Base-by-base conservation (phyloP, 2,888 invertebrate species). In the Selenia dentaria region DNA sequence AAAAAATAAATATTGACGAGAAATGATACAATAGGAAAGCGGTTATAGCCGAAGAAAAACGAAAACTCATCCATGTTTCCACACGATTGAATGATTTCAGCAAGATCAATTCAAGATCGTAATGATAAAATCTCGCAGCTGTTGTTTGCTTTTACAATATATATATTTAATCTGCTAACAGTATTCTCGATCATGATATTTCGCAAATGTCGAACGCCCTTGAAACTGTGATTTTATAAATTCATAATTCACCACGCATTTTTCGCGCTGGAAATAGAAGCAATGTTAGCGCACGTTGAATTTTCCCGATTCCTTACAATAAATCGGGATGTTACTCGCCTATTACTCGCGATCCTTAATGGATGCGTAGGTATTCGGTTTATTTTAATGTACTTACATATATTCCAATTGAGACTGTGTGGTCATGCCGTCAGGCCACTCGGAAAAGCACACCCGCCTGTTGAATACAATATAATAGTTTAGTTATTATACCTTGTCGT, bases 351-450 rank as follows among this genome's bases (percentile, higher is more conserved):
- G 6, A 40, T 29, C 6, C 4, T 11, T n/a, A 34, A 20, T 27
- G 31, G 24, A 13, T n/a, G 27, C 41, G 35, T 31, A 31, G 39
- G 46, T 26, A 34, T 45, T 32, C 16, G 10, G 28, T 32, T 41
- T 40, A 46, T 36, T 22, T 41, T 28, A 39, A 24, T 10, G 35
- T 54, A 93, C 96, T 95, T 86, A 96, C 96, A 94, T 74, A 70
- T 95, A 94, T 86, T 96, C 96, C 59, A 93, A 87, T 57, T 91
- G 89, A 32, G 95, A 95, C 67, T 92, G 87, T 51, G 93, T 94
- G 26, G 94, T 95, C 16, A 92, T 91, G 0, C 96, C 96, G 69
- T 96, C 96, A 2, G 97, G 97, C 97, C 98, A 98, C 58, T 94
- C 94, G 0, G 94, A 86, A 73, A 94, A 97, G 79, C 98, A 98